Base-by-base conservation (phyloP, 2,113 vertebrate species). In the Paramormyrops kingsleyae region DNA sequence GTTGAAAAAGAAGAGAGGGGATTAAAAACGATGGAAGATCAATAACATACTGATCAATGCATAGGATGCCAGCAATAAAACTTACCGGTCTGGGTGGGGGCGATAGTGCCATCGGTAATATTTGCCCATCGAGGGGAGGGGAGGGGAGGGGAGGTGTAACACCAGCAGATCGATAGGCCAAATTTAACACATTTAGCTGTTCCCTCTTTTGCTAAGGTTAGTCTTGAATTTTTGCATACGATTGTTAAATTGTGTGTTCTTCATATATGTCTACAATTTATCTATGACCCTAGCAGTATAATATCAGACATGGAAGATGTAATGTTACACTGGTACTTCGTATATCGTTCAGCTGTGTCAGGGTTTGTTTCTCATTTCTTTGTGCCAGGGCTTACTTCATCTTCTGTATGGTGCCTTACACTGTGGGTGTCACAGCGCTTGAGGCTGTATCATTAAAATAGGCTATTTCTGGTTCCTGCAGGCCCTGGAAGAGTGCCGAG, bases 401-500 rank as follows among this genome's bases (percentile, higher is more conserved):
- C 35, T 42, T 80, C 35, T 80, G 6, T 80, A 42, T 42, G 12
- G 74, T 80, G 35, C 15, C 35, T 80, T 39, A 2, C 74, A 19
- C 15, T 80, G 15, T 39, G 74, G 27, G 5, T 80, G 74, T 19
- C 35, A 19, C 74, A 80, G 74, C 0, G 35, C 74, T 42, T 80
- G 35, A 42, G 17, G 15, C 35, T 39, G 5, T 80, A 19, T 19
- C 74, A 80, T 19, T 84, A 24, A 19, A n/a, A n/a, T 47, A 44
- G 42, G 8, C 39, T 44, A 21, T 84, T 47, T 46, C 84, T 74
- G 91, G 89, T 9, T 89, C 91, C 1, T 86, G 0, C 90, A 95
- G 96, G 94, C 35, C 94, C 94, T 53, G 94, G 91, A 0, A 94
- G 95, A 92, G 94, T 95, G 46, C 94, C 91, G 12, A 92, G 92